Base-by-base conservation (phyloP, 2,888 invertebrate genomes). In the Drosophila merina region DNA sequence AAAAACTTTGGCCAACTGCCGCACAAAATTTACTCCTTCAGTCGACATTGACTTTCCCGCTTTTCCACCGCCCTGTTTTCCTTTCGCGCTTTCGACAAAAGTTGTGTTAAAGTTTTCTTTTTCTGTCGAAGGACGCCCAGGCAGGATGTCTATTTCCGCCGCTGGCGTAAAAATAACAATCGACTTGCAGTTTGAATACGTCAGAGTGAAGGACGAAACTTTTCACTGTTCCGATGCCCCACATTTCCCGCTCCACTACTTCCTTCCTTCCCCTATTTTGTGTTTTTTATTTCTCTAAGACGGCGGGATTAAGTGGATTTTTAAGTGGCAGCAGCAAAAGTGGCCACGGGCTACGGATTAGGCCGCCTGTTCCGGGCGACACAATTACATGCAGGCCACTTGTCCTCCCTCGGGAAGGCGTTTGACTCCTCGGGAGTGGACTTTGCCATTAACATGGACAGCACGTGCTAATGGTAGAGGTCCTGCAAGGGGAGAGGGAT, bases 151-250 rank as follows among this genome's bases (percentile, higher is more conserved):
- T 75, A 79, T 84, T 86, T 84, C 87, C 87, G 84, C 76, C 64
- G 40, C 31, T 72, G 87, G 84, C 85, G 75, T 84, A 85, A 86
- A 86, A 84, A 84, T 84, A 84, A 84, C 87, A 84, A 84, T 84
- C 84, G 87, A 84, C 84, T 84, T 82, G 85, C 87, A 84, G 82
- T 86, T 86, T 81, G 81, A 81, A 86, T 86, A 81, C 81, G 79
- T 82, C 86, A 82, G 64, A 38, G 51, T 28, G 47, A 26, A 26
- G 52, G 40, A 47, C 57, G 33, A 42, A 66, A 47, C 25, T 55
- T 70, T 44, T 8, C 47, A 4, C 45, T 47, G 20, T 8, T 9
- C 42, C 36, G n/a, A 36, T 36, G 36, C 12, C 12, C 31, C 30
- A 47, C 45, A 40, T 51, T 57, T 51, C 14, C 51, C 38, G 12